Evolutionary conservation across 2,797 vertebrate species (phyloP).

Genomic region (Fistularia tabacaria): DNA sequence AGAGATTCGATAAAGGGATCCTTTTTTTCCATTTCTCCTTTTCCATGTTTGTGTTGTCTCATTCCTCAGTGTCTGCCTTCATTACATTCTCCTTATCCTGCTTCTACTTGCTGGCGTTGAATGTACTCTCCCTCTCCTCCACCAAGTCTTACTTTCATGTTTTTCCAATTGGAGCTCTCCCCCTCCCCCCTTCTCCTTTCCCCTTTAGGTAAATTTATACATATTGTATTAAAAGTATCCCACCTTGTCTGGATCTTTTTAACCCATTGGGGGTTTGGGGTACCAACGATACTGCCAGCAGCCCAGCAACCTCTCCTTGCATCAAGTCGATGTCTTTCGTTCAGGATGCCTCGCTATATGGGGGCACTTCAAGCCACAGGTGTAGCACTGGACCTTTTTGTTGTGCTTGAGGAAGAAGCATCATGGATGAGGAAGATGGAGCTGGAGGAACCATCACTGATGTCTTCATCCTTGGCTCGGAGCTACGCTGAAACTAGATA

Average conservation of each 20-base stretch:
- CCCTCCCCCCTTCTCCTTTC: background rate
- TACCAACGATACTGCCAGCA: constrained; percentile 14
- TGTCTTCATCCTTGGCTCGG: constrained; percentile 29
- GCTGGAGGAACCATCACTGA: constrained; percentile 17
- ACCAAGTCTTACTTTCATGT: background rate
- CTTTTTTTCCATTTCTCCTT: background rate
- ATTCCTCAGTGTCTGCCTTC: constrained; percentile 3
- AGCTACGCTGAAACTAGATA: constrained; percentile 20
- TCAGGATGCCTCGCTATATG: constrained; percentile 7
- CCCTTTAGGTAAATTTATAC: constrained; percentile 11
- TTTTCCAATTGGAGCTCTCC: background rate
- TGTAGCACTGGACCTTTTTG: constrained; percentile 20
- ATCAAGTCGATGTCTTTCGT: constrained; percentile 2
- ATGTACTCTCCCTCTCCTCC: constrained; percentile 19
- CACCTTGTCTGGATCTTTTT: constrained; percentile 23
- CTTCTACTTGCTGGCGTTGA: constrained; percentile 17
- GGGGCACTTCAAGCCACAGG: constrained; percentile 31
- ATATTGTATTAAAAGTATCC: constrained; percentile 1
- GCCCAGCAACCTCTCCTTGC: constrained; percentile 6
- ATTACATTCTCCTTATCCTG: constrained; percentile 17
- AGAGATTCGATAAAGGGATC: background rate
- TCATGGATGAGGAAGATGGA: constrained; percentile 11
- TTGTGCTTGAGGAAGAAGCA: constrained; percentile 10
- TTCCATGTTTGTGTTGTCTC: constrained; percentile 14
- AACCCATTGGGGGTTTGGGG: constrained; percentile 20